These are phyloP conservation scores for Megalops cyprinoides DNA, from an alignment of 2,797 vertebrate species.

Conservation along the genomic window DNA sequence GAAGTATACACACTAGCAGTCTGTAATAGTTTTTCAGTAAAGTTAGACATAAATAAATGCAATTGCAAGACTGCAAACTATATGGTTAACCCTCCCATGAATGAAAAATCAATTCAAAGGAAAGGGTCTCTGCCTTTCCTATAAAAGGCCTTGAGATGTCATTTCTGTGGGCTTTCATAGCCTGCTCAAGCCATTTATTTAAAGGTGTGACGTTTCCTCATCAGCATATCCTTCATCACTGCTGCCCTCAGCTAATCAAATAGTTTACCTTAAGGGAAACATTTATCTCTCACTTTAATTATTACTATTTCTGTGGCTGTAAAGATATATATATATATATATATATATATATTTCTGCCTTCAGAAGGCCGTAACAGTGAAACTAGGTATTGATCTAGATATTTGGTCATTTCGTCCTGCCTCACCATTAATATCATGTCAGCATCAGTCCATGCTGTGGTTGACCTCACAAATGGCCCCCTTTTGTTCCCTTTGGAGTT, in stretches of 20 bases:
- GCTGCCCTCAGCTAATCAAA: constrained; percentile 97
- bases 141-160: constrained; percentile 60
- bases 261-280: constrained; percentile 95
- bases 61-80: constrained; percentile 44
- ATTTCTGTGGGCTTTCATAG: constrained; percentile 57
- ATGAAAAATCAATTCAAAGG: constrained; percentile 59
- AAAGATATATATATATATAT: constrained; percentile 96
- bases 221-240: constrained; percentile 87
- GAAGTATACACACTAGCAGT: neutral
- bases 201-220: constrained; percentile 80
- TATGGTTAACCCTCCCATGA: constrained; percentile 52
- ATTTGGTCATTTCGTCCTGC: constrained; percentile 98
- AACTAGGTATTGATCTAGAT: constrained; percentile 99
- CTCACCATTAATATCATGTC: constrained; percentile 93
- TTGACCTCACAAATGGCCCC: constrained; percentile 93
- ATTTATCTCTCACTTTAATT: constrained; percentile 90
- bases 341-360: constrained; percentile 96
- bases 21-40: constrained; percentile 2
- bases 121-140: constrained; percentile 30
- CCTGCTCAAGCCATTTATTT: constrained; percentile 74
- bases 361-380: constrained; percentile 88
- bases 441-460: constrained; percentile 84
- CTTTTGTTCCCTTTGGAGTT: constrained; percentile 95
- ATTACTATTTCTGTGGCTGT: constrained; percentile 89
- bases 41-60: constrained; percentile 30